Percentiles rank a stretch among this genome's conserved stretches.
Evolutionary conservation across 1,140 invertebrate species (phyloP).

Genomic region (Schlechtendalia chinensis): DNA sequence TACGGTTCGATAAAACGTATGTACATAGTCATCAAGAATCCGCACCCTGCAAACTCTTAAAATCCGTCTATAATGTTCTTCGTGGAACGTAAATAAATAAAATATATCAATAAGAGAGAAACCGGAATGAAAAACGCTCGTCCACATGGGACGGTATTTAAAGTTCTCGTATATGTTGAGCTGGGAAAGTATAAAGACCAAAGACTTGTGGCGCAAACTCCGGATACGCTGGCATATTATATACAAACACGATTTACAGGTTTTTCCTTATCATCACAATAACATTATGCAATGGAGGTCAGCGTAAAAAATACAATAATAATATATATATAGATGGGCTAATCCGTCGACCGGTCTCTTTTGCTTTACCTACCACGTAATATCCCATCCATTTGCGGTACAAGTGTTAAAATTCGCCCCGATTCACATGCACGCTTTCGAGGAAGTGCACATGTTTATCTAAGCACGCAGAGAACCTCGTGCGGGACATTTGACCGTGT

Average conservation of each 20-base stretch:
- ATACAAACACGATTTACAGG: conserved; percentile 18
- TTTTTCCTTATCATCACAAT: conserved; percentile 27
- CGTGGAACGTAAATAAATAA: background rate
- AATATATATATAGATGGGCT: background rate
- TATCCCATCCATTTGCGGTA: conserved; percentile 10
- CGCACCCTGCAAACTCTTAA: background rate
- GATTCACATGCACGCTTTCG: conserved; percentile 5
- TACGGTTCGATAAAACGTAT: background rate
- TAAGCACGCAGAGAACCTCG: conserved; percentile 41
- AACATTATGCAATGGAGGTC: conserved; percentile 26
- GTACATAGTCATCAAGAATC: too few species aligned
- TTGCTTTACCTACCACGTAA: background rate
- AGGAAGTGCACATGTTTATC: conserved; percentile 40
- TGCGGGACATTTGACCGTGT: conserved; percentile 37
- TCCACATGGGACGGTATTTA: background rate
- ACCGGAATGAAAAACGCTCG: background rate
- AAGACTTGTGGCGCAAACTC: conserved; percentile 8
- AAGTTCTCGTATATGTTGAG: background rate
- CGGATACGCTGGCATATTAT: background rate
- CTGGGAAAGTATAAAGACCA: background rate
- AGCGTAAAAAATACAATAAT: background rate
- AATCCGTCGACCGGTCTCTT: conserved; percentile 32
- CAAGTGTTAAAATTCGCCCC: conserved; percentile 29
- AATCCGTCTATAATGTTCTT: background rate
- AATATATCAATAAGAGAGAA: background rate